A percentile compares a stretch with the other conserved stretches of the same genome.
phyloP scores from a whole-genome alignment of 2,113 vertebrate genomes.

The Rattus norvegicus region DNA sequence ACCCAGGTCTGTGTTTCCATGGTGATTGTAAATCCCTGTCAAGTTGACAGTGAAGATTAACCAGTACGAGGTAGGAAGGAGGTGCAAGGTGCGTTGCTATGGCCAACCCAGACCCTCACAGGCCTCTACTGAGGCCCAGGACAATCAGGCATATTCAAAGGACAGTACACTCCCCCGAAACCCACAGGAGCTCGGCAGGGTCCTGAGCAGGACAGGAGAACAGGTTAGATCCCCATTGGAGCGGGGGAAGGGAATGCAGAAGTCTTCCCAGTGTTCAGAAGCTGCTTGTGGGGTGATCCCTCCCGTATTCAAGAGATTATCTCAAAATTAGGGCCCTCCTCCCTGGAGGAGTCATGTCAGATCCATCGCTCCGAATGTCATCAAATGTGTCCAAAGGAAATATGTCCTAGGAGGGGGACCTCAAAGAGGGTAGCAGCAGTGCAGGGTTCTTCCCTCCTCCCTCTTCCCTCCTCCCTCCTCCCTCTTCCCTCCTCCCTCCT shows the following conservation, averaged over 20 bases:
- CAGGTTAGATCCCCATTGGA: not conserved
- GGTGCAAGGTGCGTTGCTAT: not conserved
- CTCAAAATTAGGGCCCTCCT: too few species aligned
- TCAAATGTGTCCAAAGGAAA: too few species aligned
- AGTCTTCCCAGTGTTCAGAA: not conserved
- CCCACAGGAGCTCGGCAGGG: not conserved
- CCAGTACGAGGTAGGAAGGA: not conserved
- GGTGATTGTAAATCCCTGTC: not conserved
- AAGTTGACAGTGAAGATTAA: not conserved
- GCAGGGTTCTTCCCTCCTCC: too few species aligned
- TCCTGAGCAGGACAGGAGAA: not conserved
- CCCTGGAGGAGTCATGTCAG: accelerated
- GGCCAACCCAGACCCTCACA: not conserved
- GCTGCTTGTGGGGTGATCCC: not conserved
- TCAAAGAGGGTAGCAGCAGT: not conserved
- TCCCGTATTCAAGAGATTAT: too few species aligned
- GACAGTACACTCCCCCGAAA: not conserved
- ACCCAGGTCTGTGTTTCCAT: not conserved
- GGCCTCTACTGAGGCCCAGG: not conserved
- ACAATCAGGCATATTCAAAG: accelerated
- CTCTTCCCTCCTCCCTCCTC: too few species aligned
- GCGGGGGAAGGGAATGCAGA: accelerated
- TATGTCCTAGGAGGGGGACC: not conserved
- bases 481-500: too few species aligned
- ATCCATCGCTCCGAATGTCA: accelerated